A percentile compares a stretch with the other conserved stretches of the same genome.
These are phyloP conservation scores for Fragum fragum DNA, from an alignment of 2,888 invertebrate genomes.

Conservation along the genomic window DNA sequence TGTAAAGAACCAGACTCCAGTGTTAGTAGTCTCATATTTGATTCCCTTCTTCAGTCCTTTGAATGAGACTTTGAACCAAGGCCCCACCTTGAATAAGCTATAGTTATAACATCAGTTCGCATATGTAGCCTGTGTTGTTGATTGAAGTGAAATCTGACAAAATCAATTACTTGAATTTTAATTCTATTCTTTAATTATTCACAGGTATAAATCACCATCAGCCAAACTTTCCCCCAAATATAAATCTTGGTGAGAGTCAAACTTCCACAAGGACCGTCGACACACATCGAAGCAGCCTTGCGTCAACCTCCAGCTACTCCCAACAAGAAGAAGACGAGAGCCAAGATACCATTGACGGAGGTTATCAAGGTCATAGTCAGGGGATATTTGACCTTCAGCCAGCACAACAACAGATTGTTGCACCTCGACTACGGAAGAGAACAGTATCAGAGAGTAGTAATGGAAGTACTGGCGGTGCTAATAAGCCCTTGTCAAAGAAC, in stretches of 20 bases:
- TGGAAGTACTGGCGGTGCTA: slow-evolving; percentile 60
- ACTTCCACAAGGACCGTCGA: slow-evolving; percentile 35
- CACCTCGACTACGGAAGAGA: slow-evolving; percentile 73
- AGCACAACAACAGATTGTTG: slow-evolving; percentile 69
- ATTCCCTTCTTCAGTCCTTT: too few relatives aligned
- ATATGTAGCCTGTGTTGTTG: too few relatives aligned
- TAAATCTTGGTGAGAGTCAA: slow-evolving; percentile 61
- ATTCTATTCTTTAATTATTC: background rate
- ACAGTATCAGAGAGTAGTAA: slow-evolving; percentile 79
- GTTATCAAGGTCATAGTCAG: slow-evolving; percentile 39
- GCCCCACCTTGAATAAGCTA: too few relatives aligned
- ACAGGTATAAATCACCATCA: slow-evolving; percentile 24
- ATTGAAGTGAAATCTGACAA: too few relatives aligned
- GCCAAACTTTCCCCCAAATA: slow-evolving; percentile 41
- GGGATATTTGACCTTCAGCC: slow-evolving; percentile 66
- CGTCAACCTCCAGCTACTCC: slow-evolving; percentile 67
- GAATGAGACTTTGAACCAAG: too few relatives aligned
- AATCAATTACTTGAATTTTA: too few relatives aligned
- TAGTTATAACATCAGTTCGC: too few relatives aligned
- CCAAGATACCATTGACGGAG: slow-evolving; percentile 56
- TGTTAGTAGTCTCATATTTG: too few relatives aligned
- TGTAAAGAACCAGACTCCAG: too few relatives aligned
- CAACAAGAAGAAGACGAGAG: slow-evolving; percentile 66
- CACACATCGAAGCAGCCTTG: slow-evolving; percentile 59
- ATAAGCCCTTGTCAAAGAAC: slow-evolving; percentile 8